These are phyloP conservation scores for Alfaro cultratus DNA, from an alignment of 2,797 vertebrate species.

Conservation along the genomic window DNA sequence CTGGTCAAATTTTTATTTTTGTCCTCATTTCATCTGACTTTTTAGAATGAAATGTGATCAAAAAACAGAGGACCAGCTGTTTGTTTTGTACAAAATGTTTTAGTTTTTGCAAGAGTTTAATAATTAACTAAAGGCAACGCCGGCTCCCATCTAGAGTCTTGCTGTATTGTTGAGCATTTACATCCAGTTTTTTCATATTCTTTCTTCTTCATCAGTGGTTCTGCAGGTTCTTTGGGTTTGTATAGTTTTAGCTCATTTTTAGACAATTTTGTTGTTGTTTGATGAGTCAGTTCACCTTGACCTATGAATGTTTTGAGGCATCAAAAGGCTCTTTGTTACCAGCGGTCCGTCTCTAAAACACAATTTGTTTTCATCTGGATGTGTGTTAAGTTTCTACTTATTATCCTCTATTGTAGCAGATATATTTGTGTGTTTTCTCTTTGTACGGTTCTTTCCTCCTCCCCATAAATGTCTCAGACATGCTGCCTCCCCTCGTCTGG, in stretches of 20 bases:
- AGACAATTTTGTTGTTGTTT: neutral
- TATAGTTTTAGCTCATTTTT: neutral
- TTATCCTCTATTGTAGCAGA: neutral
- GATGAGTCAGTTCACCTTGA: neutral
- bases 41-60: neutral
- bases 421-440: neutral
- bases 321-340: neutral
- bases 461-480: neutral
- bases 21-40: neutral
- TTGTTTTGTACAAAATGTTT: neutral
- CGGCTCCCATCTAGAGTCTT: neutral
- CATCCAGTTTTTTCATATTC: neutral
- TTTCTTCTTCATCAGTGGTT: neutral
- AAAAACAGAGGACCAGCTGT: neutral
- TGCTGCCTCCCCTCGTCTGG: neutral
- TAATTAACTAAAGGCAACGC: neutral
- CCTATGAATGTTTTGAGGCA: neutral
- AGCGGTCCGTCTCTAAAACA: neutral
- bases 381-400: neutral
- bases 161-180: neutral
- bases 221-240: neutral
- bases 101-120: neutral
- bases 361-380: neutral
- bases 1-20: neutral
- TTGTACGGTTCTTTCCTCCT: neutral